Percentiles rank a stretch among this genome's conserved stretches.
phyloP scores from a whole-genome alignment of 53 echinoderm and acorn worm genomes.

The Paelopatides confundens region DNA sequence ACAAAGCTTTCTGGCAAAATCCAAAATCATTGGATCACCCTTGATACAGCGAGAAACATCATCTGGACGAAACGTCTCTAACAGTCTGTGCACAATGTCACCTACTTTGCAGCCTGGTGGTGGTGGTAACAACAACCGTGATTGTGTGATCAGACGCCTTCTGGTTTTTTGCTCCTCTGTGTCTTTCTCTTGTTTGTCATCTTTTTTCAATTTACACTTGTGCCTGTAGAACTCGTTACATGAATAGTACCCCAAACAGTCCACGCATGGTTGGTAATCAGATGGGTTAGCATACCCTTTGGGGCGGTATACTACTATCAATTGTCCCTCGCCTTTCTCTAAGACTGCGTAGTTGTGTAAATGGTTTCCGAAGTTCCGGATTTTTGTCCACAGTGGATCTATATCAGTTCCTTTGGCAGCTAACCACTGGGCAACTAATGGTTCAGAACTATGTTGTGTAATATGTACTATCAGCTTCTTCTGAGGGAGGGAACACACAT shows the following conservation, averaged over 20 bases:
- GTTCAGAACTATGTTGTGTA: constrained; percentile 26
- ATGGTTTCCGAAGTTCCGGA: constrained; percentile 62
- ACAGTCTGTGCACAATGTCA: neutral
- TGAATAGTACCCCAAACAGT: constrained; percentile 67
- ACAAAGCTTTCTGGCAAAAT: constrained; percentile 44
- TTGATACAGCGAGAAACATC: constrained; percentile 60
- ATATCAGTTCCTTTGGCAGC: constrained; percentile 46
- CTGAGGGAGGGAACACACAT: constrained; percentile 34
- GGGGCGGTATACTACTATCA: constrained; percentile 69
- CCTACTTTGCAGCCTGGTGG: constrained; percentile 10
- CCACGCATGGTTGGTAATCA: constrained; percentile 58
- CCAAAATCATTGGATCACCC: constrained; percentile 52
- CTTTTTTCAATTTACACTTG: constrained; percentile 32
- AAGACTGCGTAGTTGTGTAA: constrained; percentile 64
- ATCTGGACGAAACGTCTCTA: constrained; percentile 6
- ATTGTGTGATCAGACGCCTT: neutral
- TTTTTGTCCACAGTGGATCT: constrained; percentile 52
- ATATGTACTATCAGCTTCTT: constrained; percentile 55
- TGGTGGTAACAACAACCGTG: constrained; percentile 20
- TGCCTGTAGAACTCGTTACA: constrained; percentile 63
- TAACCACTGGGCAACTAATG: constrained; percentile 35
- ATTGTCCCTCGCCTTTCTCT: constrained; percentile 57
- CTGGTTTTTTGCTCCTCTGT: neutral
- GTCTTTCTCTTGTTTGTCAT: neutral
- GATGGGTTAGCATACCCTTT: neutral